Evolutionary conservation across 2,888 invertebrate genomes (phyloP).

Genomic region (Margaritifera margaritifera): DNA sequence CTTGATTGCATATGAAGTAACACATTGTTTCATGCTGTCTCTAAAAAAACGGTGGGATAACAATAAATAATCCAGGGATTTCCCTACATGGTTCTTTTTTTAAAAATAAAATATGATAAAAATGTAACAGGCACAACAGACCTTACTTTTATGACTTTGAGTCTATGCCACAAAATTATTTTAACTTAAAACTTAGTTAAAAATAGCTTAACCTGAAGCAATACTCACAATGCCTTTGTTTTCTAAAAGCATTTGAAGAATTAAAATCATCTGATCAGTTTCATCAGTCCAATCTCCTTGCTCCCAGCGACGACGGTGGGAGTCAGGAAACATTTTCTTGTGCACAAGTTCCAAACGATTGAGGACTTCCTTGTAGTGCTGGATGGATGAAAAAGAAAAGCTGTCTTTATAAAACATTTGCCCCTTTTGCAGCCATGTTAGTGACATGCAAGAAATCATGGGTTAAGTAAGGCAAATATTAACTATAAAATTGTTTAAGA

Average conservation of each 20-base stretch:
- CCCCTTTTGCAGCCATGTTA: no score
- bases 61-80: no score
- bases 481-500: no score
- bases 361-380: slow-evolving; percentile 50
- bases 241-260: slow-evolving; percentile 71
- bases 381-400: slow-evolving; percentile 1
- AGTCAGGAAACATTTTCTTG: slow-evolving; percentile 61
- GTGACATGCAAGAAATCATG: no score
- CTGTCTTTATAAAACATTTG: no score
- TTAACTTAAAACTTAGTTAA: not conserved
- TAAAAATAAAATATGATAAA: not conserved
- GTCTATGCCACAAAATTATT: not conserved
- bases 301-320: slow-evolving; percentile 69
- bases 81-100: no score
- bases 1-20: no score
- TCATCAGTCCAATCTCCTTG: slow-evolving; percentile 73
- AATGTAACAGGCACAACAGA: not conserved
- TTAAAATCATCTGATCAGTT: slow-evolving; percentile 73
- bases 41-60: no score
- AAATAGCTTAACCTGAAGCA: not conserved
- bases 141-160: not conserved
- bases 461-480: no score
- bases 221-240: slow-evolving; percentile 67
- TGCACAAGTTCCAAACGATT: slow-evolving; percentile 59
- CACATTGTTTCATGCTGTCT: no score